Percentiles rank a stretch among this genome's conserved stretches.
phyloP scores from a whole-genome alignment of 2,797 vertebrate species.

The Falco biarmicus region DNA sequence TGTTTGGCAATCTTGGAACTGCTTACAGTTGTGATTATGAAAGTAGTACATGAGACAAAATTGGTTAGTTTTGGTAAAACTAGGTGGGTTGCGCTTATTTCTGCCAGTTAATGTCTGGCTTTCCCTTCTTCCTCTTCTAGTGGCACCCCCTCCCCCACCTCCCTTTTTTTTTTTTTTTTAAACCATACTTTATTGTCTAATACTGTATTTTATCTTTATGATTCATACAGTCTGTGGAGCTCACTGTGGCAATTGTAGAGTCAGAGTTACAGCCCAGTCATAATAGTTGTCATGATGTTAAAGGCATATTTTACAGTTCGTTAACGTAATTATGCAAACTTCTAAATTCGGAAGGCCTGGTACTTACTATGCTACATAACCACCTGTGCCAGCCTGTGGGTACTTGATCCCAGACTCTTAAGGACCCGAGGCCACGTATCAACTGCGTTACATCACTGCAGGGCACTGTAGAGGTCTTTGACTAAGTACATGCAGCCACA shows the following conservation, averaged over 20 bases:
- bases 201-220: neutral
- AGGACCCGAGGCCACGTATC: fast-evolving
- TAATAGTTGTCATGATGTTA: neutral
- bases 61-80: neutral
- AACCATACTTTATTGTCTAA: neutral
- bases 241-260: neutral
- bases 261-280: neutral
- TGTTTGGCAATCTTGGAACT: neutral
- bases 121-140: neutral
- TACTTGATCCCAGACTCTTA: neutral
- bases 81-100: neutral
- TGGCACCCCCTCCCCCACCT: neutral
- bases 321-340: neutral
- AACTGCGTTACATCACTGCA: neutral
- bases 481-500: neutral
- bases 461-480: neutral
- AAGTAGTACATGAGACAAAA: neutral
- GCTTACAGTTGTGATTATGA: neutral
- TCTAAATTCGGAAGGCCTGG: neutral
- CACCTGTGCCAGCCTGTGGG: neutral
- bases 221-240: neutral
- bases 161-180: too few species aligned
- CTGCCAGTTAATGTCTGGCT: neutral
- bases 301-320: neutral
- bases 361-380: neutral